Evolutionary conservation across 64 coral and sea anemone genomes (phyloP), one percentile per base, ranked within the genome.

Genomic region (Actinia tenebrosa): DNA sequence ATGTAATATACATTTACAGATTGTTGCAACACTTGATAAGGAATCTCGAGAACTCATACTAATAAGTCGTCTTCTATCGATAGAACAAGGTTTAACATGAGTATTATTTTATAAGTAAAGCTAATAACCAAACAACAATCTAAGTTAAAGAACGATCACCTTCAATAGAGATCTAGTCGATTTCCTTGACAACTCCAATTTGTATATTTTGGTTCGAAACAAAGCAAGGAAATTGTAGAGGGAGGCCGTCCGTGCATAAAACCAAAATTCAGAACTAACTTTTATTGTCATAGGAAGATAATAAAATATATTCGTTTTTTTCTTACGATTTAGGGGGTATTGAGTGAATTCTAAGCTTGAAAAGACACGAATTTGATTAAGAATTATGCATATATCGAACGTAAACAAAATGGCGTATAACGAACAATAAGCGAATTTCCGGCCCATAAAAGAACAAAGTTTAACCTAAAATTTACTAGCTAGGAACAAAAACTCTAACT

Each of bases 391-490:
- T 30, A 45, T 19, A 81, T 3, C 79, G 79, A 81, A 81, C 79
- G 79, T 81, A 81, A 81, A 81, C 79, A 81, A 52, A 37, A 81
- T 81, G 79, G 79, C 79, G 79, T 81, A 81, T 81, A 37, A 8
- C 42, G 79, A 81, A 81, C 46, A 81, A 81, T 81, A 81, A 53
- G 8, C 16, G 79, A 81, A 53, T 81, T 81, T 81, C 79, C 79
- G 79, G 79, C 79, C 79, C 79, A 81, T 81, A 16, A 81, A 20
- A 81, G 79, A 89, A 84, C 46, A 58, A 11, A 50, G 52, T 84
- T 37, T 64, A 75, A 84, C 83, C 62, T 63, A 22, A 26, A 75
- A 44, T 75, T n/a, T 30, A 42, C 16, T 56, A 53, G 7, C 26
- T 60, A n/a, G 63, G 1, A 52, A 26, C 1, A 86, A 86, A n/a